phyloP scores from a whole-genome alignment of 2,113 vertebrate genomes.

The Tachysurus vachellii region DNA sequence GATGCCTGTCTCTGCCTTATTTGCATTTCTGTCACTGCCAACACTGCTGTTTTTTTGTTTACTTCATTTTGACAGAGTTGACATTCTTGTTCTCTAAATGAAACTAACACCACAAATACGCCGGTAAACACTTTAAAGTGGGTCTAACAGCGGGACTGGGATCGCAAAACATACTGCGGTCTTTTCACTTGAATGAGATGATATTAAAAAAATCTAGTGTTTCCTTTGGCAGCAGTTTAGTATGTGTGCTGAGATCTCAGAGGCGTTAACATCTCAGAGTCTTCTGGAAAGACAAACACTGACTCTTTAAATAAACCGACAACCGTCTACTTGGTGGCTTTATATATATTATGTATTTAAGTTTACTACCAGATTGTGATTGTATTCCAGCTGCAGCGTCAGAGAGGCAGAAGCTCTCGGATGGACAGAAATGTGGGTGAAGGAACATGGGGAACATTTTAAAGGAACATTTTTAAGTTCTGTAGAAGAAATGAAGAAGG shows the following conservation, averaged over 20 bases:
- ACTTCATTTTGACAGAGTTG: background rate
- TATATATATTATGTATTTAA: background rate
- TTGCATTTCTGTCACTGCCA: background rate
- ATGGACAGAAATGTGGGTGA: background rate
- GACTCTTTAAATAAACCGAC: background rate
- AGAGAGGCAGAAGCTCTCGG: background rate
- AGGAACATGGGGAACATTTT: background rate
- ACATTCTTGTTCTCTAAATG: background rate
- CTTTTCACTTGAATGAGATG: background rate
- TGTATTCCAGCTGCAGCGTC: background rate
- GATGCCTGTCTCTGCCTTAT: background rate
- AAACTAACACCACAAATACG: background rate
- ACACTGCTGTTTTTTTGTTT: background rate
- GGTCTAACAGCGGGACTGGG: background rate
- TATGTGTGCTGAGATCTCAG: background rate
- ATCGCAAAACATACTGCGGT: background rate
- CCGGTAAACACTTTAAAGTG: background rate
- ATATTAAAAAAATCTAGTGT: background rate
- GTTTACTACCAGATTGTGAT: background rate
- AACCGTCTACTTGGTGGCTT: background rate
- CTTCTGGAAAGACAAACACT: background rate
- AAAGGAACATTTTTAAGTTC: background rate
- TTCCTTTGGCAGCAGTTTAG: background rate
- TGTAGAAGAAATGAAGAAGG: background rate
- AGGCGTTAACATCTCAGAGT: background rate